phyloP scores from a whole-genome alignment of 1,140 invertebrate genomes.

The Thaumatotibia leucotreta region DNA sequence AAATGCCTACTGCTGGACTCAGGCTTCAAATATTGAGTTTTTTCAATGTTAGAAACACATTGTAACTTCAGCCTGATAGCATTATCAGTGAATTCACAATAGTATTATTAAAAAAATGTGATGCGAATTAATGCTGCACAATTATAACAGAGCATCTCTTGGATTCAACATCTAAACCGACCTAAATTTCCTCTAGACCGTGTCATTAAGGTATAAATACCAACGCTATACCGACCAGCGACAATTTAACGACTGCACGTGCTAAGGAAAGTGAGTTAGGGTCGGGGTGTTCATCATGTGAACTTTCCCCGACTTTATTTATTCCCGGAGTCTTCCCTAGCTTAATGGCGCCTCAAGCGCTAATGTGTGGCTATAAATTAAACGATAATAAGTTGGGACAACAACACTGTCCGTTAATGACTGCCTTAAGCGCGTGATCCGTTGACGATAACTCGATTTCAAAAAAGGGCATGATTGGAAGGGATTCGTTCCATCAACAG shows the following conservation, averaged over 20 bases:
- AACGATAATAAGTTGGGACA: conserved; percentile 71
- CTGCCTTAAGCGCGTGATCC: conserved; percentile 20
- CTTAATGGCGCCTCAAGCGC: conserved; percentile 60
- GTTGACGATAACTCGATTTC: conserved; percentile 10
- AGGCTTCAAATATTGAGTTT: too few relatives aligned
- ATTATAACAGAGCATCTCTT: too few relatives aligned
- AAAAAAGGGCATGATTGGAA: background rate
- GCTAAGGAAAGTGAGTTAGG: conserved; percentile 42
- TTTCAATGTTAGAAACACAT: too few relatives aligned
- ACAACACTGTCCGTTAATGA: conserved; percentile 63
- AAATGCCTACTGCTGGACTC: too few relatives aligned
- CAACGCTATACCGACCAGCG: conserved; percentile 49
- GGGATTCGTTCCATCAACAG: background rate
- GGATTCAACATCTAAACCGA: background rate
- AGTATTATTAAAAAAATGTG: too few relatives aligned
- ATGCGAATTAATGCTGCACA: too few relatives aligned
- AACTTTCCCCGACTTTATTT: conserved; percentile 38
- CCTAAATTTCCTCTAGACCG: background rate
- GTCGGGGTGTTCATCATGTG: conserved; percentile 45
- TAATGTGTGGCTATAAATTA: conserved; percentile 72
- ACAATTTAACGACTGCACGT: conserved; percentile 60
- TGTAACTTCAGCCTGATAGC: too few relatives aligned
- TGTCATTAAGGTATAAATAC: conserved; percentile 41
- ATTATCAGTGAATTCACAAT: too few relatives aligned
- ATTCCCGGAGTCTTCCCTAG: conserved; percentile 37